These are phyloP conservation scores for Anoura caudifer DNA, from an alignment of 2,113 vertebrate species.

Conservation along the genomic window DNA sequence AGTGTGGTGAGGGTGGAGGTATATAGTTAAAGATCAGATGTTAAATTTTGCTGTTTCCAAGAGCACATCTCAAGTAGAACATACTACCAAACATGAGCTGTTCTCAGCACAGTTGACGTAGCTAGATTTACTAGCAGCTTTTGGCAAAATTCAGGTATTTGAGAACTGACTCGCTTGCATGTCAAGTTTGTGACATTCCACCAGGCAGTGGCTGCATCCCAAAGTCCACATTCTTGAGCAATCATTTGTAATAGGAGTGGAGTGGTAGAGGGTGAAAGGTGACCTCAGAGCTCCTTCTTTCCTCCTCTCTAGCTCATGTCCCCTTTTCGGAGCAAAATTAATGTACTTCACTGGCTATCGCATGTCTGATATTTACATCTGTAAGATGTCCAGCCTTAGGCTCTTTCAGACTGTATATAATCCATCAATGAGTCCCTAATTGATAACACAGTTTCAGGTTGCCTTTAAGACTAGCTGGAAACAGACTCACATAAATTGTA, in stretches of 20 bases:
- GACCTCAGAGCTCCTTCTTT: constrained; percentile 10
- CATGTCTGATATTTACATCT: constrained; percentile 35
- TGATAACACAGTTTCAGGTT: constrained; percentile 57
- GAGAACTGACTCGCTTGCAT: constrained; percentile 51
- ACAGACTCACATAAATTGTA: constrained; percentile 56
- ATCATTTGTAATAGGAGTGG: constrained; percentile 69
- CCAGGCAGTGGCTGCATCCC: constrained; percentile 63
- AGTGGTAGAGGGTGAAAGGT: neutral
- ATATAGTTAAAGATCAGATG: neutral
- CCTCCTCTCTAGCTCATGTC: neutral
- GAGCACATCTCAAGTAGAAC: neutral
- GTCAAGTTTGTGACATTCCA: constrained; percentile 77
- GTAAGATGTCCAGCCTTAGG: constrained; percentile 33
- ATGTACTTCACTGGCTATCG: constrained; percentile 23
- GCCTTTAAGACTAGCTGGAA: constrained; percentile 52
- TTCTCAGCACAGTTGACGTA: neutral
- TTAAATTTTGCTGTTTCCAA: neutral
- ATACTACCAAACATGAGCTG: neutral
- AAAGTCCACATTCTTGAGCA: constrained; percentile 74
- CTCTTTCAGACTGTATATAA: constrained; percentile 33
- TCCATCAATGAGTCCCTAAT: constrained; percentile 41
- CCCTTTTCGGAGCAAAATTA: constrained; percentile 45
- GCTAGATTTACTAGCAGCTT: constrained; percentile 44
- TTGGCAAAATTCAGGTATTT: constrained; percentile 16
- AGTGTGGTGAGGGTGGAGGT: neutral